Percentiles rank a stretch among this genome's conserved stretches.
These are phyloP conservation scores for Prosopocoilus inquinatus DNA, from an alignment of 2,888 invertebrate species.

Conservation along the genomic window DNA sequence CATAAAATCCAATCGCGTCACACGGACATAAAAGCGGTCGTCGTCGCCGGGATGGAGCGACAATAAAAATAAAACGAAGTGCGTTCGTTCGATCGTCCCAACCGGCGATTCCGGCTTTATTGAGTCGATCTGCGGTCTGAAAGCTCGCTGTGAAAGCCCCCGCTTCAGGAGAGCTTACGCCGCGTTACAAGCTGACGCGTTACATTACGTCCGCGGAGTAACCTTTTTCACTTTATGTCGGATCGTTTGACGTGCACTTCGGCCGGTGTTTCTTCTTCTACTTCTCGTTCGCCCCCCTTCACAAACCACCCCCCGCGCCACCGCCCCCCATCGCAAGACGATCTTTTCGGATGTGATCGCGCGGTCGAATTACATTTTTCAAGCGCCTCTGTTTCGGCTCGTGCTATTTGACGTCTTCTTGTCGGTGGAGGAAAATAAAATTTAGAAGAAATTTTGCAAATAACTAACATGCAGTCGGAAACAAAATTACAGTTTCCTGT, in stretches of 20 bases:
- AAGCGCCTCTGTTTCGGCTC: no score
- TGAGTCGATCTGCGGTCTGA: conserved; percentile 40
- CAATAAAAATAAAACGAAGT: conserved; percentile 38
- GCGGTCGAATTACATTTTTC: no score
- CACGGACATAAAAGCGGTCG: conserved; percentile 16
- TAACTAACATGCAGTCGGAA: no score
- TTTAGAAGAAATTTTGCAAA: no score
- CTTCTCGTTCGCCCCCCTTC: no score
- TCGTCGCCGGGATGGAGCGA: conserved; percentile 15
- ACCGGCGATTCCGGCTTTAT: conserved; percentile 38
- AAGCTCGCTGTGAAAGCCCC: conserved; percentile 23
- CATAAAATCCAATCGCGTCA: conserved; percentile 11
- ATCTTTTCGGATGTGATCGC: no score
- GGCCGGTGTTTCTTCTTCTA: no score
- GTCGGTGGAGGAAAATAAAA: no score
- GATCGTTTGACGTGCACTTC: no score
- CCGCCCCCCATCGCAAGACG: not conserved
- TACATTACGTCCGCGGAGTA: conserved; percentile 5
- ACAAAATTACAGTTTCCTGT: no score
- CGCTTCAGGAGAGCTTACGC: not conserved
- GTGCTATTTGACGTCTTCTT: no score
- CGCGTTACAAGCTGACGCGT: not conserved
- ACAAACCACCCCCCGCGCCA: not conserved
- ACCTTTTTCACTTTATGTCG: conserved; percentile 5
- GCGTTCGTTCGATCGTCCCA: conserved; percentile 32